Base-by-base conservation (phyloP, 2,113 vertebrate genomes). In the Pseudorhombus dupliciocellatus region DNA sequence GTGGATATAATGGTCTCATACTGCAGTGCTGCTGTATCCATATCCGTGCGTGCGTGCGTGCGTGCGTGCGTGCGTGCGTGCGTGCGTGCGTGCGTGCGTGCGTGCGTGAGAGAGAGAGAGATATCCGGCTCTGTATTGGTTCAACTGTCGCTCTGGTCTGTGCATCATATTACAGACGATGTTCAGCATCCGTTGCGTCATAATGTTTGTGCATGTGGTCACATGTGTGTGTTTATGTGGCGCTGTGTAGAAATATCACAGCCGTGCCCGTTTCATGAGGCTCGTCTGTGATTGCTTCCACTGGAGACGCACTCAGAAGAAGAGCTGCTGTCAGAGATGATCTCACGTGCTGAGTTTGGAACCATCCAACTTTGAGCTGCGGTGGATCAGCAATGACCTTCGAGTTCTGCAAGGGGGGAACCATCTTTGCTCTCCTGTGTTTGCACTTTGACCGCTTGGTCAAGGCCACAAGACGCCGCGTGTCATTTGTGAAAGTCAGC, bases 11-110 rank as follows among this genome's bases (percentile, higher is more conserved):
- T 84, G 72, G 79, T 84, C 77, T 89, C 65, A 71, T 83, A 72
- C 86, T 88, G 90, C 91, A 91, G 84, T 84, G 75, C 58, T 58
- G 71, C 68, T 74, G 62, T 78, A 65, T 85, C 77, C 72, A 72
- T 84, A 73, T 56, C 30, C 48, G 42, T 55, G 55, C 59, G 30
- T 56, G 79, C 66, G 34, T 48, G 77, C 22, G 4, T 44, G 37
- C 30, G 31, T 53, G 53, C 63, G 26, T 2, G 30, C n/a, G 30
- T 73, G 50, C 51, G 79, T 73, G 70, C 68, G 77, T 82, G 25
- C 50, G 42, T 46, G 37, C 59, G 60, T 71, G 46, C 54, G 79
- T 57, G 76, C 68, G 70, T 70, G 77, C 81, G 25, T 53, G 42
- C 31, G 44, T 59, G 56, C 66, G 46, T 54, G 30, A 48, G 5